Conservation (phyloP, 2,113 vertebrate species). For the Ardeotis arabs region DNA sequence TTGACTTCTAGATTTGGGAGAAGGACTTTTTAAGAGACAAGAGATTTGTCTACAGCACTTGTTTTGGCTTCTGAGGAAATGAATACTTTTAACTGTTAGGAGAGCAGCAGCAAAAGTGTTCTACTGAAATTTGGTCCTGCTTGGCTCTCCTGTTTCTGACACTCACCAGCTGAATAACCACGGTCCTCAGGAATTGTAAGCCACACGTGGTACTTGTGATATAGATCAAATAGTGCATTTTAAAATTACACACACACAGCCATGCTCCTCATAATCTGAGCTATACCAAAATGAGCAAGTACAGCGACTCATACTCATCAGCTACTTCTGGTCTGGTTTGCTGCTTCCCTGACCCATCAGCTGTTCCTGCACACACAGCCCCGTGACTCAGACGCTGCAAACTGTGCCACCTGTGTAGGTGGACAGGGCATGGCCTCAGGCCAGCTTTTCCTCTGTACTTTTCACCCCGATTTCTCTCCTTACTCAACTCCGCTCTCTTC, state of each 20-base stretch:
- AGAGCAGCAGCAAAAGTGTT: neutral
- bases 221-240: neutral
- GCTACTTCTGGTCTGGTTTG: neutral
- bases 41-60: neutral
- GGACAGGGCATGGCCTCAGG: neutral
- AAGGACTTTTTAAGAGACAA: neutral
- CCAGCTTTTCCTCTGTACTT: neutral
- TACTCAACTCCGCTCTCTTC: neutral
- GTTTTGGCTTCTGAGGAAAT: neutral
- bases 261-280: neutral
- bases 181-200: neutral
- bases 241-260: neutral
- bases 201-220: fast-evolving
- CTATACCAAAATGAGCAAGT: neutral
- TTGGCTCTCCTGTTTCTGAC: neutral
- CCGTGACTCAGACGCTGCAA: neutral
- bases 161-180: neutral
- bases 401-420: neutral
- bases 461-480: neutral
- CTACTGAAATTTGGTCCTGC: neutral
- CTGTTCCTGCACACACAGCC: neutral
- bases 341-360: neutral
- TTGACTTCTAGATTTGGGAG: neutral
- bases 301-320: neutral
- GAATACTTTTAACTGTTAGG: neutral